Evolutionary conservation across 2,113 vertebrate genomes (phyloP), one percentile per base, ranked within the genome.

Genomic region (Opisthocomus hoazin): DNA sequence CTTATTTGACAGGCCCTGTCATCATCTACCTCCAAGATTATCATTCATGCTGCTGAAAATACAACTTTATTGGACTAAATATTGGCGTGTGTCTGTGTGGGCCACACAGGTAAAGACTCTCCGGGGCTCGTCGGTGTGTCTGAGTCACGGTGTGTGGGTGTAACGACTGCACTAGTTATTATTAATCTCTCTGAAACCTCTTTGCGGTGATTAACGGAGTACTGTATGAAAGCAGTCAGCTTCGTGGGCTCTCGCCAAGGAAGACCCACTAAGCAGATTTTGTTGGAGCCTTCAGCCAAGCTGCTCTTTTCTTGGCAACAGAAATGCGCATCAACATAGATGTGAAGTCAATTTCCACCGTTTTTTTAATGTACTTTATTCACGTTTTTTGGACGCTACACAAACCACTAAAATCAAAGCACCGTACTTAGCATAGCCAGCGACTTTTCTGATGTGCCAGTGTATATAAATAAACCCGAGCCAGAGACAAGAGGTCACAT

Each of bases 241-340:
- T 96, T 89, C 83, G 54, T 94, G 71, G 82, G 91, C 79, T 92
- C 65, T 85, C 24, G 74, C 94, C 95, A 96, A 94, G 66, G 89
- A 96, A 96, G 92, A 87, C 84, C 84, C 77, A 87, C 90, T 89
- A 95, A 95, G 69, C 92, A 94, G 96, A 94, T 97, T 97, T 96
- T 91, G 80, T 82, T 94, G 92, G 84, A 78, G 92, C n/a, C 84
- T 94, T 94, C 78, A 96, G 69, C 95, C 95, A 96, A 95, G 95
- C 89, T 97, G 96, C 90, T 96, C 94, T 97, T 96, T 97, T 96
- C 89, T 83, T 97, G 95, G 96, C 95, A 95, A 57, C 69, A 23
- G 45, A 89, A 94, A 82, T 65, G 89, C 1, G 2, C 69, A 96
- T 84, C 84, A 89, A 87, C 77, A 82, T 75, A 94, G 82, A 87